phyloP scores from a whole-genome alignment of 2,113 vertebrate species.

The Periophthalmodon schlosseri region DNA sequence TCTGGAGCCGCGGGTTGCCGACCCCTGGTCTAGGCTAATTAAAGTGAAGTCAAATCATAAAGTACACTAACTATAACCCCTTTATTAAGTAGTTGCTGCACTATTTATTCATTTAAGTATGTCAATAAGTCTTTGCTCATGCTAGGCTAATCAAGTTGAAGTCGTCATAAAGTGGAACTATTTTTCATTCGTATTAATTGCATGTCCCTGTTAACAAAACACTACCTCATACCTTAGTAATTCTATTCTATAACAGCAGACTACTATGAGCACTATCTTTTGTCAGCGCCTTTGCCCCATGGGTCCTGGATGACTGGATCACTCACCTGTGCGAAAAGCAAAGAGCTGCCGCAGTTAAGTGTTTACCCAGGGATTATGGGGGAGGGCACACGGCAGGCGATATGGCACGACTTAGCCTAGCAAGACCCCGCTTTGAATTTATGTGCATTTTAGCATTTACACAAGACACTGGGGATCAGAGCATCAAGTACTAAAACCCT shows the following conservation, averaged over 20 bases:
- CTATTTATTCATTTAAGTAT: too few relatives aligned
- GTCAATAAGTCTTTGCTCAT: too few relatives aligned
- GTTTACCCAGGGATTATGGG: slow-evolving; percentile 35
- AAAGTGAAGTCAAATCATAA: too few relatives aligned
- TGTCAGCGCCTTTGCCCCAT: not conserved
- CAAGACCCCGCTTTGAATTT: not conserved
- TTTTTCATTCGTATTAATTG: too few relatives aligned
- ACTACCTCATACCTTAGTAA: too few relatives aligned
- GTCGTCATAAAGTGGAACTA: too few relatives aligned
- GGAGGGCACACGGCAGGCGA: not conserved
- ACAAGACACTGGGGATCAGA: slow-evolving; percentile 6
- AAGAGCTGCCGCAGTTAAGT: slow-evolving; percentile 23
- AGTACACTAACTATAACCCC: too few relatives aligned
- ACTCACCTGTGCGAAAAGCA: slow-evolving; percentile 12
- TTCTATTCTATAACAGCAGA: not conserved
- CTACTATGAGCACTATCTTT: not conserved
- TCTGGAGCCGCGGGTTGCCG: too few relatives aligned
- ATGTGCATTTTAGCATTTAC: slow-evolving; percentile 10
- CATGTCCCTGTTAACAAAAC: too few relatives aligned
- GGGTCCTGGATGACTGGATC: slow-evolving; percentile 28
- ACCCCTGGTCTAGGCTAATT: too few relatives aligned
- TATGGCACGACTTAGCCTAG: not conserved
- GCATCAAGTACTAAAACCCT: not conserved
- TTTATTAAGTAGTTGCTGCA: too few relatives aligned
- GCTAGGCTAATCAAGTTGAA: too few relatives aligned